A percentile compares a stretch with the other conserved stretches of the same genome.
Conservation (phyloP, 2,888 invertebrate genomes). For the Zygogramma bicolorata region DNA sequence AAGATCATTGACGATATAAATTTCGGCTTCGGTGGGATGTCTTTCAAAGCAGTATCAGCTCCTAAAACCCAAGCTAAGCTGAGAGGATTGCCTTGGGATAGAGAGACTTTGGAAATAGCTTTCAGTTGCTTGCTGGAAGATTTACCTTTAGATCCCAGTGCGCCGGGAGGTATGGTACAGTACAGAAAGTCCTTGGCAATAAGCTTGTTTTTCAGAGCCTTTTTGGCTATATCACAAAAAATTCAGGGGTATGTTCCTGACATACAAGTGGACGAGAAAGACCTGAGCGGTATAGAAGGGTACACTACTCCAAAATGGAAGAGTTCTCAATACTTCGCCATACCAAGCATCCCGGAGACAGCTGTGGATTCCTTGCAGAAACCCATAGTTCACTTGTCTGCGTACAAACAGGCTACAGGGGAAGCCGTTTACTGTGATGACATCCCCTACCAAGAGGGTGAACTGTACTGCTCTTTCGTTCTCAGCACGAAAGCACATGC, state of each 20-base stretch:
- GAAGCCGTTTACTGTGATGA: conserved; percentile 95
- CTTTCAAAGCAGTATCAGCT: conserved; percentile 84
- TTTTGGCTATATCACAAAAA: conserved; percentile 72
- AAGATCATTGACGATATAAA: conserved; percentile 77
- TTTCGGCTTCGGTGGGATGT: conserved; percentile 93
- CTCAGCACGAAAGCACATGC: conserved; percentile 87
- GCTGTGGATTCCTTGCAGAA: conserved; percentile 82
- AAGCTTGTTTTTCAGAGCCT: conserved; percentile 81
- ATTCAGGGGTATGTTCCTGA: conserved; percentile 70
- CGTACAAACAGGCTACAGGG: conserved; percentile 89
- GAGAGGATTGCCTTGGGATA: conserved; percentile 58
- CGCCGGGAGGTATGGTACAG: conserved; percentile 78
- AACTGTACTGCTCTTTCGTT: conserved; percentile 85
- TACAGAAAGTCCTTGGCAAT: conserved; percentile 76
- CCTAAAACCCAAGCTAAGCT: conserved; percentile 72
- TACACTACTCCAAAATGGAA: conserved; percentile 73
- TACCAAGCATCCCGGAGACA: conserved; percentile 71
- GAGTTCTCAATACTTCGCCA: conserved; percentile 79
- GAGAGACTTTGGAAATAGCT: conserved; percentile 68
- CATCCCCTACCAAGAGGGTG: conserved; percentile 80
- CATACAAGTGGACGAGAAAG: conserved; percentile 69
- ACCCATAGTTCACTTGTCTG: conserved; percentile 85
- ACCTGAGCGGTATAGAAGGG: conserved; percentile 71
- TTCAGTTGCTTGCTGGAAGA: conserved; percentile 79
- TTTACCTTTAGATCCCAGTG: conserved; percentile 77